Conservation (phyloP, 2,113 vertebrate genomes). For the Gymnobelideus leadbeateri region DNA sequence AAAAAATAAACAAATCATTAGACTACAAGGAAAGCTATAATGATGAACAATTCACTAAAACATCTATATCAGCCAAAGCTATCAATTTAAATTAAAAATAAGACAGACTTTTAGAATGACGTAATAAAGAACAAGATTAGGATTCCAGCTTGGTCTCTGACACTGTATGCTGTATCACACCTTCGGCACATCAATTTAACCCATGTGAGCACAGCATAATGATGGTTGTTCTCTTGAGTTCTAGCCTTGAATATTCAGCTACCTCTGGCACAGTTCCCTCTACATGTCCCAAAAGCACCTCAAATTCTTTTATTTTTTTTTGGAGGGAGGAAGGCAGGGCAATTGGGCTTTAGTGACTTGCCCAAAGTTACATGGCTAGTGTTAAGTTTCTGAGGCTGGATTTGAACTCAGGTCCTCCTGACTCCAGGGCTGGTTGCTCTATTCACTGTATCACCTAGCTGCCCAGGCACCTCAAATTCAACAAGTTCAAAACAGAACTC, state of each 20-base stretch:
- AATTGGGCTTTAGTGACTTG: too few species aligned
- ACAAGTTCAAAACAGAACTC: neutral
- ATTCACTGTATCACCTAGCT: too few species aligned
- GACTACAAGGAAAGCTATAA: neutral
- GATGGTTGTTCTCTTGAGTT: neutral
- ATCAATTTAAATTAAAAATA: neutral
- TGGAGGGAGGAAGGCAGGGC: too few species aligned
- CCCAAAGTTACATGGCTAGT: too few species aligned
- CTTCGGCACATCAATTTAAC: too few species aligned
- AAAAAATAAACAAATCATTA: neutral
- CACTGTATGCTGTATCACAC: too few species aligned
- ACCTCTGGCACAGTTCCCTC: neutral
- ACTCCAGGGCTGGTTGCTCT: too few species aligned
- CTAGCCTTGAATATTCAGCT: neutral
- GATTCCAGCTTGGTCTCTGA: neutral
- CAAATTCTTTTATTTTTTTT: too few species aligned
- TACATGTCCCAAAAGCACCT: neutral
- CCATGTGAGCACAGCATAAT: neutral
- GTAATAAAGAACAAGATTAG: neutral
- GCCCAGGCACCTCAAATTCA: too few species aligned
- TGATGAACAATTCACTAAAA: neutral
- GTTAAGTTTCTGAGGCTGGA: too few species aligned
- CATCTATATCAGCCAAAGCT: neutral
- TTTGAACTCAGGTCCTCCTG: too few species aligned
- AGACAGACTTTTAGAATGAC: neutral